phyloP scores from a whole-genome alignment of 2,888 invertebrate species.

The Tanypteryx hageni region DNA sequence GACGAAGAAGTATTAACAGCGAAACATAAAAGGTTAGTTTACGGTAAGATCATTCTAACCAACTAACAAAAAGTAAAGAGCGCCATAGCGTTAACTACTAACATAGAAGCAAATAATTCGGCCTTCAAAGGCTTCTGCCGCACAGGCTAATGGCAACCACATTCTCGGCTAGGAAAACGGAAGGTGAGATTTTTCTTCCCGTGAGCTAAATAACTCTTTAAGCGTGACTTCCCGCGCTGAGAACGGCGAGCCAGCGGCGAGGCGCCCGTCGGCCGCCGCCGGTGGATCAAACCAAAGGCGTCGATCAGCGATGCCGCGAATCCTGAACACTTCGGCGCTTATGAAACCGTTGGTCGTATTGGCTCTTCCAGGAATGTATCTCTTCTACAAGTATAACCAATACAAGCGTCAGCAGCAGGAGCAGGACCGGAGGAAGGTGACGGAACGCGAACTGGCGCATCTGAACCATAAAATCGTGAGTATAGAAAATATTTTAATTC shows the following conservation, averaged over 20 bases:
- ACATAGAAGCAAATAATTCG: too few relatives aligned
- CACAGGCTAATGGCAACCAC: neutral
- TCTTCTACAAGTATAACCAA: slow-evolving; percentile 97
- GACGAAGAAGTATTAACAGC: too few relatives aligned
- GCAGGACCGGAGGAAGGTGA: slow-evolving; percentile 86
- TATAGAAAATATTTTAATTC: slow-evolving; percentile 72
- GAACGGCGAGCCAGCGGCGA: slow-evolving; percentile 19
- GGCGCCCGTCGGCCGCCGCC: slow-evolving; percentile 22
- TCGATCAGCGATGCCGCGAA: slow-evolving; percentile 68
- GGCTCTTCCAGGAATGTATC: slow-evolving; percentile 94
- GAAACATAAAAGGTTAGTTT: too few relatives aligned
- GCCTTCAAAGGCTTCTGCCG: neutral
- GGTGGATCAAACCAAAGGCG: slow-evolving; percentile 51
- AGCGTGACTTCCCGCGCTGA: slow-evolving; percentile 47
- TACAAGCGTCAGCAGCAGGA: slow-evolving; percentile 92
- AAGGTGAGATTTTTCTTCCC: neutral
- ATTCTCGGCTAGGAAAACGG: neutral
- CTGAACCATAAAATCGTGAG: slow-evolving; percentile 98
- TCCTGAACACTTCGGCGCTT: slow-evolving; percentile 75
- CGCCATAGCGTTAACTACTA: too few relatives aligned
- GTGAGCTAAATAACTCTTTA: slow-evolving; percentile 1
- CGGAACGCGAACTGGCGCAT: slow-evolving; percentile 92
- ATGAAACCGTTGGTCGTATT: slow-evolving; percentile 92
- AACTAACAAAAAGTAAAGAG: too few relatives aligned
- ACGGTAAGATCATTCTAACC: too few relatives aligned